Evolutionary conservation across 2,113 vertebrate species (phyloP), one percentile per base, ranked within the genome.

Genomic region (Chrysemys picta): DNA sequence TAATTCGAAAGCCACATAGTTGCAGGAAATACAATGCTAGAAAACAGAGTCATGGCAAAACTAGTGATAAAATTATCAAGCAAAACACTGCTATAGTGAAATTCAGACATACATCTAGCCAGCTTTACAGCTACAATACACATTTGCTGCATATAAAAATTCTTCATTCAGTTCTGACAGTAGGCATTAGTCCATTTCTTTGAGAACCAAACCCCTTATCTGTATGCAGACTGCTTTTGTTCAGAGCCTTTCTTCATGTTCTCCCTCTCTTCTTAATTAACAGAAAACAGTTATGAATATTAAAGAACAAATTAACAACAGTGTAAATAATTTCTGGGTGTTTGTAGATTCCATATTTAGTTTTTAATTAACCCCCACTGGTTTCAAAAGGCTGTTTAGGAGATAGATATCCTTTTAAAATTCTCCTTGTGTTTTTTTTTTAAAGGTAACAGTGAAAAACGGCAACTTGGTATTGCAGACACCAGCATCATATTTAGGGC

Each of bases 231-330:
- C 83, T 97, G 93, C 94, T 97, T 97, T 95, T 84, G 96, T 98
- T 96, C 14, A 6, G 62, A 80, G 53, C 78, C 94, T 96, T 96
- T 97, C 97, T 98, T 98, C 95, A 93, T 90, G 97, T 96, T 97
- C 93, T 96, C 95, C 38, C n/a, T 96, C 92, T 96, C 97, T 97
- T 97, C 97, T 98, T 98, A 98, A 98, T 98, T 98, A 98, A 98
- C 88, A 97, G 97, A 92, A 98, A 97, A 85, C 88, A 96, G 95
- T 93, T 98, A 97, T 98, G 98, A 98, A 98, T 98, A 98, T 98
- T 98, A 97, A 98, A 97, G 95, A 97, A 98, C 95, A 98, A 98
- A 98, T 98, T 97, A 98, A 97, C 96, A 98, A 96, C 91, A 97
- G 96, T 97, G 98, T 91, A 98, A 98, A 97, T 98, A 98, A 98